Base-by-base conservation (phyloP, 2,888 invertebrate genomes). In the Pseudococcus viburni region DNA sequence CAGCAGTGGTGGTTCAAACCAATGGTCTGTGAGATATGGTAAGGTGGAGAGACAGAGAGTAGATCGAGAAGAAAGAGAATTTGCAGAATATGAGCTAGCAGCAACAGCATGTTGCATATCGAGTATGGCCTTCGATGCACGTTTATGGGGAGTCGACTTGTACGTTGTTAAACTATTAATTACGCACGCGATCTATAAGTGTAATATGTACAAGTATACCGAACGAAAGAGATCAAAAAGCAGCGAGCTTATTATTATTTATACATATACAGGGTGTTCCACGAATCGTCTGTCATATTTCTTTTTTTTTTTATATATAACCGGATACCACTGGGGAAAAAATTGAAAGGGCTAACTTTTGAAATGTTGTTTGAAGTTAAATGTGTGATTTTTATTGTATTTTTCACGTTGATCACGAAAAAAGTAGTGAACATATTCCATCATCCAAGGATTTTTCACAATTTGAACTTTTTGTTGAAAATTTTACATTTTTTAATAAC, bases 151-250 rank as follows among this genome's bases (percentile, higher is more conserved):
- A 73, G 68, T 73, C 15, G 26, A 73, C 17, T 33, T 15, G 26
- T 73, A 73, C 68, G 68, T 73, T 73, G 68, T 73, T 73, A 73
- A 26, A 73, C 68, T 73, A 73, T 73, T 73, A 73, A 73, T 73
- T 73, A 73, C 68, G 33, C 68, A 33, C 68, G 68, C 68, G 26
- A 73, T 73, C 12, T 33, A 59, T 19, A 19, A 33, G 26, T 59
- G 5, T 59, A 59, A 1, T n/a, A n/a, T 12, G 19, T n/a, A n/a
- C n/a, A n/a, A n/a, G n/a, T 33, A 33, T 33, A 3, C 1, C 26
- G 26, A 33, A 33, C 59, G 17, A 59, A 59, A 59, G 19, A 59
- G 59, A 59, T 59, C 59, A 59, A 59, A 59, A 59, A 59, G 19
- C 19, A 59, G 19, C 59, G 1, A 19, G 59, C 59, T 59, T 19